phyloP scores from a whole-genome alignment of 2,888 invertebrate genomes.

The Frankliniella intonsa region DNA sequence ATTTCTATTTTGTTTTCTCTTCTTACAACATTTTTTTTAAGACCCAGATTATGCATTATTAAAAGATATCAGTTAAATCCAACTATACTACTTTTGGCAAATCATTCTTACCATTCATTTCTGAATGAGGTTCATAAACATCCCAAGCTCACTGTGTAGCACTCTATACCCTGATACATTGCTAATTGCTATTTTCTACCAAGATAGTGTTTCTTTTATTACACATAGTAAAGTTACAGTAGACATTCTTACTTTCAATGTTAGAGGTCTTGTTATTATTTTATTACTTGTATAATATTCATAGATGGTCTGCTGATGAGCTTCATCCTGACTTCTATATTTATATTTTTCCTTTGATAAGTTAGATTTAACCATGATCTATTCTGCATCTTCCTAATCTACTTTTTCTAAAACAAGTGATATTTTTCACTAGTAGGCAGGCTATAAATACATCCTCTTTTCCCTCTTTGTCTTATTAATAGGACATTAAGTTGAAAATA shows the following conservation, averaged over 20 bases:
- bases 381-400: not conserved
- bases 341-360: not conserved
- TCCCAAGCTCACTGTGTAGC: not conserved
- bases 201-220: conserved; percentile 23
- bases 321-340: not conserved
- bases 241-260: not conserved
- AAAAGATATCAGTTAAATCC: not conserved
- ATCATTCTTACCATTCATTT: not conserved
- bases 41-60: too few relatives aligned
- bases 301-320: not conserved
- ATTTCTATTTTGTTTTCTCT: not conserved
- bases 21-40: not conserved
- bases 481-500: not conserved
- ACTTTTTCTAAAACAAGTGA: not conserved
- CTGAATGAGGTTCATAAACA: not conserved
- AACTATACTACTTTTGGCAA: not conserved
- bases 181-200: conserved; percentile 19
- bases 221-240: conserved; percentile 17
- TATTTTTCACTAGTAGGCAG: not conserved
- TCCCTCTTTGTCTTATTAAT: not conserved
- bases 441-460: not conserved
- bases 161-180: not conserved
- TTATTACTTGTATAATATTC: not conserved
- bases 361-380: not conserved
- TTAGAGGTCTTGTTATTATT: not conserved